Evolutionary conservation across 2,113 vertebrate species (phyloP), one percentile per base, ranked within the genome.

Genomic region (Thalassoma bifasciatum): DNA sequence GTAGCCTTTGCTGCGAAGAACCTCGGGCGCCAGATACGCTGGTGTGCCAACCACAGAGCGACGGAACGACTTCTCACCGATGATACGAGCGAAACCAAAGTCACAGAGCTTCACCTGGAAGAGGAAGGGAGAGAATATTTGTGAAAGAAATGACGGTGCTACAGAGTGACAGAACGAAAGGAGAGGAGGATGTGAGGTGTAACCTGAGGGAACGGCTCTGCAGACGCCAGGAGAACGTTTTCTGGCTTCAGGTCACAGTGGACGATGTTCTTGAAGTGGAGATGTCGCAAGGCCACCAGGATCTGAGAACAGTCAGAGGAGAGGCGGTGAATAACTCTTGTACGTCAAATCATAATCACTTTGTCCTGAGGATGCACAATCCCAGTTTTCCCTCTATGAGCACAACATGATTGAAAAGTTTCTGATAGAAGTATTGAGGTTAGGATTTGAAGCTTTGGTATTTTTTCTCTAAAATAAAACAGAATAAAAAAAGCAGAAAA

Each of bases 181-280:
- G 6, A 30, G 30, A 30, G 3, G 30, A 30, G 30, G 30, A 30
- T 30, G 3, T 30, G 30, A 30, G 30, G 30, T 10, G 12, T 90
- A 81, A 97, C 97, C 94, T 98, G 97, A 93, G 97, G 97, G 88
- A 98, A 98, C 10, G 97, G 97, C 86, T 99, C 97, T 79, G 97
- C 97, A 13, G 97, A 99, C 57, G 97, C 97, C 72, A 99, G 94
- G 21, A 99, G 94, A 71, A 99, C 97, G 21, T 99, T 99, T 91
- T 99, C 97, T 4, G 97, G 97, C 93, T 99, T 99, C 91, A 99
- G 93, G 93, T 99, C 97, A 96, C 97, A 99, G 94, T 99, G 97
- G 85, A 99, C 97, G 57, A 99, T 99, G 87, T 99, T 99, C 90
- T 99, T 99, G 93, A 99, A 99, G 90, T 99, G 97, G 87, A 99